phyloP scores from a whole-genome alignment of 2,888 invertebrate species.

The Lucinisca nassula region DNA sequence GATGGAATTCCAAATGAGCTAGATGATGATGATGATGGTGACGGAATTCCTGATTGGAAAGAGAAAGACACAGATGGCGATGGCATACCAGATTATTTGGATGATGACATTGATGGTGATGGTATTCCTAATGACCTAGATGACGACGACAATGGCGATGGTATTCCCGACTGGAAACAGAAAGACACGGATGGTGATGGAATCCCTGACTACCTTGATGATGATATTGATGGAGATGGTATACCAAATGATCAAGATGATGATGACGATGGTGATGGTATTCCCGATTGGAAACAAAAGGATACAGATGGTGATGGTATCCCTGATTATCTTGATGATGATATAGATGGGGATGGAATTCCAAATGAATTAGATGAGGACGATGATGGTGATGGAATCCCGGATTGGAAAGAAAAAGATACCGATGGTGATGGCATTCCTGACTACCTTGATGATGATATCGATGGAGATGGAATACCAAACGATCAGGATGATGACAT shows the following conservation, averaged over 20 bases:
- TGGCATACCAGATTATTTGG: conserved; percentile 84
- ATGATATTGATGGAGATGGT: conserved; percentile 73
- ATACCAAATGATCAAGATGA: conserved; percentile 74
- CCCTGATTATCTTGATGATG: conserved; percentile 80
- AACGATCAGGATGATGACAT: conserved; percentile 77
- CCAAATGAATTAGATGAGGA: conserved; percentile 82
- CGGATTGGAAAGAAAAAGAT: conserved; percentile 73
- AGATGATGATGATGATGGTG: conserved; percentile 77
- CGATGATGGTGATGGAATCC: conserved; percentile 84
- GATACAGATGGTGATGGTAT: conserved; percentile 85
- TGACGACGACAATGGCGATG: conserved; percentile 76
- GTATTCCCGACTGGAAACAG: conserved; percentile 74
- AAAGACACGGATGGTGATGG: conserved; percentile 78
- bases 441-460: conserved; percentile 74
- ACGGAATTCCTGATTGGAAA: conserved; percentile 78
- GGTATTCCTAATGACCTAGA: conserved; percentile 77
- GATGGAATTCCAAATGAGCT: conserved; percentile 81
- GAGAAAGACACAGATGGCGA: conserved; percentile 82
- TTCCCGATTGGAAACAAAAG: conserved; percentile 78
- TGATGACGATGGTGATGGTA: conserved; percentile 81
- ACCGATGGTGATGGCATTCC: conserved; percentile 78
- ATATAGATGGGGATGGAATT: conserved; percentile 83
- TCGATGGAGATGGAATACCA: conserved; percentile 84
- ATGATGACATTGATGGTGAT: conserved; percentile 80
- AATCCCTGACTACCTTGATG: conserved; percentile 75